A percentile compares a stretch with the other conserved stretches of the same genome.
Evolutionary conservation across 2,113 vertebrate species (phyloP).

Genomic region (Patagioenas fasciata): DNA sequence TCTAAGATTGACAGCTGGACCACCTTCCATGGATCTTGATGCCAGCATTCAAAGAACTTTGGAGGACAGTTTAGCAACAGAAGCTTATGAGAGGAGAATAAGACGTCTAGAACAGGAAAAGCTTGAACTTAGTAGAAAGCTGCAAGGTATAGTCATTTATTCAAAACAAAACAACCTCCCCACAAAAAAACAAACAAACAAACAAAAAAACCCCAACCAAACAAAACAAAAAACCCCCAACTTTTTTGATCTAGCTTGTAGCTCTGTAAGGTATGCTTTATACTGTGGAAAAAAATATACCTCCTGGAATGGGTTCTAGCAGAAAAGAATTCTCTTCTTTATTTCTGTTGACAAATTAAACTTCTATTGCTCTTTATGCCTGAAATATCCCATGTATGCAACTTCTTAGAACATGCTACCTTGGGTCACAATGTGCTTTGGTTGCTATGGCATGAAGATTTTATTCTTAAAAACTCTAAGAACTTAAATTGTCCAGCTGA

Average conservation of each 20-base stretch:
- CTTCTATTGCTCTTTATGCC: background rate
- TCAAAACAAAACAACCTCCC: too few species aligned
- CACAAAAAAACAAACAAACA: too few species aligned
- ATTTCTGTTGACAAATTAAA: background rate
- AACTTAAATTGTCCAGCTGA: background rate
- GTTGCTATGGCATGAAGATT: background rate
- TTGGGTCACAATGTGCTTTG: background rate
- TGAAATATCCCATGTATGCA: background rate
- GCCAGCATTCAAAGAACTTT: conserved; percentile 85
- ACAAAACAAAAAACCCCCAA: too few species aligned
- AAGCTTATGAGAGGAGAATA: conserved; percentile 96
- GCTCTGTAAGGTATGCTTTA: background rate
- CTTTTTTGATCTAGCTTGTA: background rate
- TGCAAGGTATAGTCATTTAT: conserved; percentile 87
- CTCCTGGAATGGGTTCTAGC: background rate
- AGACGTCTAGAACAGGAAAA: conserved; percentile 95
- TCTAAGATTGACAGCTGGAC: conserved; percentile 82
- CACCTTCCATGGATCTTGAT: conserved; percentile 81
- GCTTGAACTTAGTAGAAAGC: conserved; percentile 92
- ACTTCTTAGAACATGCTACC: background rate
- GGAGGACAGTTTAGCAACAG: conserved; percentile 92
- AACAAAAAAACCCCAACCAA: too few species aligned
- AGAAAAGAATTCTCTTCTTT: background rate
- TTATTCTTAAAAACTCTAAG: background rate
- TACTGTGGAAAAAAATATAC: background rate